Evolutionary conservation across 2,888 invertebrate genomes (phyloP).

Genomic region (Aromia moschata): DNA sequence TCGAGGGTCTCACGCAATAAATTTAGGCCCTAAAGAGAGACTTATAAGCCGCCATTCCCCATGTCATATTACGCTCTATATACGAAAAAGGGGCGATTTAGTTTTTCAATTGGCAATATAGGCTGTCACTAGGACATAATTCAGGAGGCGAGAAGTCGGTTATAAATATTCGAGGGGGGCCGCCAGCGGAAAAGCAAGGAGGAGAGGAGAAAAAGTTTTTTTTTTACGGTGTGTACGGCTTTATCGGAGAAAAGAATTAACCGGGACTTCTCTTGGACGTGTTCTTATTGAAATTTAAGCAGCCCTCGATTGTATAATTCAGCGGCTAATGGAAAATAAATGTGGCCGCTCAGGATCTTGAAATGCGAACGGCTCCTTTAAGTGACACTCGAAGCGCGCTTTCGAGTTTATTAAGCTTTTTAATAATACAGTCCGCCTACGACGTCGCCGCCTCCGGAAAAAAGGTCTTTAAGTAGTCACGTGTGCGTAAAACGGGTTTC

Average conservation of each 20-base stretch:
- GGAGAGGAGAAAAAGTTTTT: slow-evolving; percentile 27
- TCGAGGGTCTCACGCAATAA: not conserved
- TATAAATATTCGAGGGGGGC: slow-evolving; percentile 22
- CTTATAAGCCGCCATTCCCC: not conserved
- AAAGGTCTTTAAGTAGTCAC: not conserved
- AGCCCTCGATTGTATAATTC: slow-evolving; percentile 53
- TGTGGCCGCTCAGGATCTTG: slow-evolving; percentile 42
- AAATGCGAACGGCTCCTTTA: slow-evolving; percentile 40
- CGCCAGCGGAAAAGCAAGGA: slow-evolving; percentile 4
- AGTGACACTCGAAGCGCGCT: slow-evolving; percentile 44
- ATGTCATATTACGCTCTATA: slow-evolving; percentile 22
- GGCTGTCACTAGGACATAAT: slow-evolving; percentile 21
- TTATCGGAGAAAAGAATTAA: slow-evolving; percentile 36
- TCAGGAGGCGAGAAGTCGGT: slow-evolving; percentile 9
- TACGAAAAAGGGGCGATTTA: slow-evolving; percentile 19
- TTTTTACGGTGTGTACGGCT: slow-evolving; percentile 33
- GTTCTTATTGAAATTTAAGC: slow-evolving; percentile 49
- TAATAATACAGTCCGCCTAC: slow-evolving; percentile 35
- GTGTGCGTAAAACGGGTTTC: not conserved
- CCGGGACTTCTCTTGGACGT: slow-evolving; percentile 38
- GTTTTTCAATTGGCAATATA: slow-evolving; percentile 27
- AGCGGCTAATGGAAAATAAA: slow-evolving; percentile 55
- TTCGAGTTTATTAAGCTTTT: slow-evolving; percentile 44
- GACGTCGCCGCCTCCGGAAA: slow-evolving; percentile 2
- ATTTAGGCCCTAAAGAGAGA: not conserved